Percentiles rank a stretch among this genome's conserved stretches.
These are phyloP conservation scores for Corella eumyota DNA, from an alignment of 23 tunicate genomes.

Conservation along the genomic window DNA sequence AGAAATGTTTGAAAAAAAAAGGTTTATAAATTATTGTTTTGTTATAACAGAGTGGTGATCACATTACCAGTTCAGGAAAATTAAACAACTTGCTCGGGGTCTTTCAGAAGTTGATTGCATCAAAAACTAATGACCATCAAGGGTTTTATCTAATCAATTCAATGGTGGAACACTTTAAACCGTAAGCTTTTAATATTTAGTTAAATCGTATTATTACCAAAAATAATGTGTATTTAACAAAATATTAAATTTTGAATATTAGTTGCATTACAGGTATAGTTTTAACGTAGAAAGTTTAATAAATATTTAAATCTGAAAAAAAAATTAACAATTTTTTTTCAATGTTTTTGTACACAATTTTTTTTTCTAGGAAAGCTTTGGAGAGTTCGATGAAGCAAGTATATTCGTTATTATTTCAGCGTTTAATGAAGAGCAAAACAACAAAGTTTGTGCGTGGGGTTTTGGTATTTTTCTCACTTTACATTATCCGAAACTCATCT, in stretches of 20 bases:
- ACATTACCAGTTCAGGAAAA: conserved; percentile 36
- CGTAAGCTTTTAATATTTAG: too few species aligned
- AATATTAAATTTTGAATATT: too few species aligned
- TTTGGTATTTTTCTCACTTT: conserved; percentile 70
- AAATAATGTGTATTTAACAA: too few species aligned
- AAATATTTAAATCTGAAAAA: too few species aligned
- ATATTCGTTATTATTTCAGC: conserved; percentile 52
- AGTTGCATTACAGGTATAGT: too few species aligned
- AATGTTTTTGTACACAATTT: too few species aligned
- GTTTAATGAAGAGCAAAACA: conserved; percentile 69
- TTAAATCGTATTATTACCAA: too few species aligned
- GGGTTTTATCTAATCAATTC: conserved; percentile 69
- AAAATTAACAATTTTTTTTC: too few species aligned
- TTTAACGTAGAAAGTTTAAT: too few species aligned
- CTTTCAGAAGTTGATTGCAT: conserved; percentile 86
- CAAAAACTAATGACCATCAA: conserved; percentile 78
- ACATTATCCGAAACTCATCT: conserved; percentile 48
- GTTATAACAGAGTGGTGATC: too few species aligned
- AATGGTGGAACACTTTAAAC: conserved; percentile 48
- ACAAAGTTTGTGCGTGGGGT: conserved; percentile 64
- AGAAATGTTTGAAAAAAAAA: too few species aligned
- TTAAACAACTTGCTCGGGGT: conserved; percentile 67
- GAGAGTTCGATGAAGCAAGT: conserved; percentile 58
- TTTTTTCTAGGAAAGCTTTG: conserved; percentile 16
- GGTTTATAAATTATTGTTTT: too few species aligned